Percentiles rank a stretch among this genome's conserved stretches.
phyloP scores from a whole-genome alignment of 2,797 vertebrate species.

The Microcaecilia unicolor region DNA sequence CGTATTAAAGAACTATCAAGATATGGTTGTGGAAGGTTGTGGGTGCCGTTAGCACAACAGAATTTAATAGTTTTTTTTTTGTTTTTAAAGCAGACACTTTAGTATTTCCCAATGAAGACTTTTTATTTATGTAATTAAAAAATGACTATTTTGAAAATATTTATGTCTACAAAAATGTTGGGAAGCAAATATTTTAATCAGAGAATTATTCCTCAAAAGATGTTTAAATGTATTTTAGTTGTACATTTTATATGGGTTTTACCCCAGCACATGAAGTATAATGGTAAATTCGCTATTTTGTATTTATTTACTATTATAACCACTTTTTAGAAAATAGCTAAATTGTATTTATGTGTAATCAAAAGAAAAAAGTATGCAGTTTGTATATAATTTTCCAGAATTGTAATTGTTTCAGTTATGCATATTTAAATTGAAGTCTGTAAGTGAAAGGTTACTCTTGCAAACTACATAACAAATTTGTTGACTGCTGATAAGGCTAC shows the following conservation, averaged over 20 bases:
- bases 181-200: constrained; percentile 99
- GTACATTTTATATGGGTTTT: constrained; percentile 98
- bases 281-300: constrained; percentile 99
- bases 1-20: constrained; percentile 97
- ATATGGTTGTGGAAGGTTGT: constrained; percentile 98
- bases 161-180: constrained; percentile 94
- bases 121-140: constrained; percentile 96
- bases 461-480: constrained; percentile 65
- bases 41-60: constrained; percentile 83
- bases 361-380: constrained; percentile 76
- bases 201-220: constrained; percentile 96
- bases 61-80: constrained; percentile 25
- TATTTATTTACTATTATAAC: constrained; percentile 99
- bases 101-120: constrained; percentile 94
- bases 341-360: constrained; percentile 98
- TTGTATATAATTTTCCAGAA: constrained; percentile 74
- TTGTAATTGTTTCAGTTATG: constrained; percentile 56
- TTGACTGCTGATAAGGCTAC: constrained; percentile 71
- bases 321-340: constrained; percentile 98
- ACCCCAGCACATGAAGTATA: constrained; percentile 99
- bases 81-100: constrained; percentile 77
- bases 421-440: constrained; percentile 65
- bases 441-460: constrained; percentile 63
- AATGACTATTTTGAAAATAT: constrained; percentile 95
- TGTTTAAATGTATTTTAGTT: constrained; percentile 95